Percentiles rank a stretch among this genome's conserved stretches.
phyloP scores from a whole-genome alignment of 2,888 invertebrate genomes.

The Hydropsyche betteni region DNA sequence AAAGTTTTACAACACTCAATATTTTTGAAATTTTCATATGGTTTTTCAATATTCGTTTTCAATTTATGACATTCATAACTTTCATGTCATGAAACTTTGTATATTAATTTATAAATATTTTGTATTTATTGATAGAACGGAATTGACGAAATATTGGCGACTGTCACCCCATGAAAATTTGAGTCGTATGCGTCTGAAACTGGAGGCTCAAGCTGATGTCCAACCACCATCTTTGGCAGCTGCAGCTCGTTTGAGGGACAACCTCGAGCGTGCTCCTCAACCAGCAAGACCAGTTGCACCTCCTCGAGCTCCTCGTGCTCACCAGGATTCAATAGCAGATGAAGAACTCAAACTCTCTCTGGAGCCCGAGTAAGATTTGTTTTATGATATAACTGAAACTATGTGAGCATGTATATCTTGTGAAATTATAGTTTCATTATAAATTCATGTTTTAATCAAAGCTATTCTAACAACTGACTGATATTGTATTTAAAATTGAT shows the following conservation, averaged over 20 bases:
- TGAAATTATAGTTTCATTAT: background rate
- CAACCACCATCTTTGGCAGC: constrained; percentile 67
- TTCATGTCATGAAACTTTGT: background rate
- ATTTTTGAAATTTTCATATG: too few relatives aligned
- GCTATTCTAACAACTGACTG: background rate
- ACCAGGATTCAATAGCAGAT: constrained; percentile 46
- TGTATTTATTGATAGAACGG: constrained; percentile 55
- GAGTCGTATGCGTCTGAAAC: constrained; percentile 70
- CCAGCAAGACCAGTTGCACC: constrained; percentile 38
- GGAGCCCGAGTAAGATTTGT: constrained; percentile 45
- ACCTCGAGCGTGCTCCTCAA: constrained; percentile 56
- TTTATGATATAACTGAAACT: too few relatives aligned
- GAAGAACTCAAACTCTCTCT: constrained; percentile 49
- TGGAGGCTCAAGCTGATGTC: constrained; percentile 67
- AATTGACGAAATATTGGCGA: constrained; percentile 65
- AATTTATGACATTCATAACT: too few relatives aligned
- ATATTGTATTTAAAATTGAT: background rate
- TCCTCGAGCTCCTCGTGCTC: constrained; percentile 41
- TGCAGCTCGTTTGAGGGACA: constrained; percentile 70
- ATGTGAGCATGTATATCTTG: too few relatives aligned
- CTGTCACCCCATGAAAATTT: constrained; percentile 70
- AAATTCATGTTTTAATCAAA: too few relatives aligned
- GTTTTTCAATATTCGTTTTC: too few relatives aligned
- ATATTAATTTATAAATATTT: constrained; percentile 7
- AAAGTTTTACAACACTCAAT: too few relatives aligned